phyloP scores from a whole-genome alignment of 1,140 invertebrate genomes.

The Propsilocerus akamusi region DNA sequence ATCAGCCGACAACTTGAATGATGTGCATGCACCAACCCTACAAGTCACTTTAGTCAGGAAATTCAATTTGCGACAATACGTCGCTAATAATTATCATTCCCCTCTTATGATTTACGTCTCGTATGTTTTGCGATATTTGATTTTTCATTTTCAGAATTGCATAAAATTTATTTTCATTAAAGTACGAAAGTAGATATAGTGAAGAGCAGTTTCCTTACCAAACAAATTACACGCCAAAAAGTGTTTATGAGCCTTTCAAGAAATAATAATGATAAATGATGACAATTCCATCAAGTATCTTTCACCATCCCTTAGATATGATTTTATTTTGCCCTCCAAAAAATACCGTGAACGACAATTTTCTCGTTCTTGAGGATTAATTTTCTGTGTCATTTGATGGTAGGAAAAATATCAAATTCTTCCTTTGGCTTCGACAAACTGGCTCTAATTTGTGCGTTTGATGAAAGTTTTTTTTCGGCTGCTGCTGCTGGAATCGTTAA shows the following conservation, averaged over 20 bases:
- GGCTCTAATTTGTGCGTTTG: too few relatives aligned
- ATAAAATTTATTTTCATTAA: slow-evolving; percentile 3
- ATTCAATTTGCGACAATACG: not conserved
- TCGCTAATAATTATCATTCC: not conserved
- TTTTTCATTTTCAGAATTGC: not conserved
- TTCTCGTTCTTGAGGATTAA: not conserved
- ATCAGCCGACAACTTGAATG: not conserved
- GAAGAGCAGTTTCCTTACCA: not conserved
- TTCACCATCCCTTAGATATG: too few relatives aligned
- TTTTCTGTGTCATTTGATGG: not conserved
- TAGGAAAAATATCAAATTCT: slow-evolving; percentile 1
- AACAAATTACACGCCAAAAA: not conserved
- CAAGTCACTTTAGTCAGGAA: too few relatives aligned
- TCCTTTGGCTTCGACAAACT: too few relatives aligned
- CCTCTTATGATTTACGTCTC: too few relatives aligned
- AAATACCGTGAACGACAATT: too few relatives aligned
- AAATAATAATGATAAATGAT: slow-evolving; percentile 4
- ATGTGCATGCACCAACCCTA: too few relatives aligned
- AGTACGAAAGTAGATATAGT: too few relatives aligned
- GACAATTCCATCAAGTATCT: not conserved
- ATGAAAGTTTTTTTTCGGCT: too few relatives aligned
- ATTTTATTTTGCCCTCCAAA: too few relatives aligned
- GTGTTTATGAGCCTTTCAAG: not conserved
- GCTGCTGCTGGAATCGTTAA: not conserved
- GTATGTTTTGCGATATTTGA: not conserved